Percentiles rank a stretch among this genome's conserved stretches.
phyloP scores from a whole-genome alignment of 2,113 vertebrate species.

The Halichoeres trimaculatus region DNA sequence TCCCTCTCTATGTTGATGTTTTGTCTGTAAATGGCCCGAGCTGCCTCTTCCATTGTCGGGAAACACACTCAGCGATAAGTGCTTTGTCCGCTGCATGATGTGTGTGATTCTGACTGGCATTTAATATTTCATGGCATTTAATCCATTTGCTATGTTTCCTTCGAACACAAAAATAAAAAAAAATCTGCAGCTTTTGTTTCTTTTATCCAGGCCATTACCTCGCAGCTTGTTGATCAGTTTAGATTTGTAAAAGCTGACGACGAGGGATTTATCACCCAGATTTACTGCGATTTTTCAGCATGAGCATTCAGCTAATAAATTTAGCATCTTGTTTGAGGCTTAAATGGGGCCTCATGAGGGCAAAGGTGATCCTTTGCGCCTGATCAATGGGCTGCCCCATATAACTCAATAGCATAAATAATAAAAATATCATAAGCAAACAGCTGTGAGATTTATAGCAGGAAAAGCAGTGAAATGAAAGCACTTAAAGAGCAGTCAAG shows the following conservation, averaged over 20 bases:
- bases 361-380: slow-evolving; percentile 44
- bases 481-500: slow-evolving; percentile 43
- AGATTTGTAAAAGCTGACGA: slow-evolving; percentile 62
- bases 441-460: slow-evolving; percentile 33
- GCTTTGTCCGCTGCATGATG: slow-evolving; percentile 70
- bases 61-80: slow-evolving; percentile 80
- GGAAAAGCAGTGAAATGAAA: slow-evolving; percentile 28
- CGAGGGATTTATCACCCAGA: slow-evolving; percentile 58
- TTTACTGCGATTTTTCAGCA: slow-evolving; percentile 39
- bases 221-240: slow-evolving; percentile 72
- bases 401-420: slow-evolving; percentile 41
- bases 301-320: slow-evolving; percentile 46
- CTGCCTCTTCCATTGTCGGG: slow-evolving; percentile 75
- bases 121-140: slow-evolving; percentile 83
- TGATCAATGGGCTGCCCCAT: slow-evolving; percentile 31
- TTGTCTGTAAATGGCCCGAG: slow-evolving; percentile 72
- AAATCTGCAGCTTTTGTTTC: slow-evolving; percentile 64
- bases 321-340: slow-evolving; percentile 36
- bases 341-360: slow-evolving; percentile 37
- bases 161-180: slow-evolving; percentile 43
- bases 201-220: slow-evolving; percentile 70
- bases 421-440: slow-evolving; percentile 32
- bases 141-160: slow-evolving; percentile 80
- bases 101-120: slow-evolving; percentile 70
- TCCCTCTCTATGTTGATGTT: slow-evolving; percentile 65